These are phyloP conservation scores for Heliconius cydno DNA, from an alignment of 2,888 invertebrate species.

Conservation along the genomic window DNA sequence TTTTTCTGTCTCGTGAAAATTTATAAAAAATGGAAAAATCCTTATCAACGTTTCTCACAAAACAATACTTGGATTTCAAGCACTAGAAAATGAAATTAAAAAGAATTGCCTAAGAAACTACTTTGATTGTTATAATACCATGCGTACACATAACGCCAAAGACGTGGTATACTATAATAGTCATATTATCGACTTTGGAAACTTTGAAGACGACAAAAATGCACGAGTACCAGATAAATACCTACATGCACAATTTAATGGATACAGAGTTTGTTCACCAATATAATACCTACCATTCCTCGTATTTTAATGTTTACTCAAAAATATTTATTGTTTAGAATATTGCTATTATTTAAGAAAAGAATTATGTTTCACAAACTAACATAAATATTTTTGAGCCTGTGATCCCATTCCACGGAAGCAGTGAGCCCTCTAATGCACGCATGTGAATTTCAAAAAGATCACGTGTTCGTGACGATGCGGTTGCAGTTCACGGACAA, in stretches of 20 bases:
- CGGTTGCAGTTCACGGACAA: slow-evolving; percentile 65
- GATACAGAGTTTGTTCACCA: slow-evolving; percentile 59
- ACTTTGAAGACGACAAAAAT: slow-evolving; percentile 46
- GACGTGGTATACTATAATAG: slow-evolving; percentile 33
- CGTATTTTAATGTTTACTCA: slow-evolving; percentile 53
- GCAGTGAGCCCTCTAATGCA: slow-evolving; percentile 79
- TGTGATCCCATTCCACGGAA: slow-evolving; percentile 77
- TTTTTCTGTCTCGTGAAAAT: neutral
- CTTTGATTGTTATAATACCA: slow-evolving; percentile 42
- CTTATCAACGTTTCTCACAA: slow-evolving; percentile 2
- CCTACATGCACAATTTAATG: slow-evolving; percentile 76
- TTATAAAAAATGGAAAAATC: neutral
- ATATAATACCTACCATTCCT: slow-evolving; percentile 59
- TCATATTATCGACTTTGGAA: slow-evolving; percentile 23
- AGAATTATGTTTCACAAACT: neutral
- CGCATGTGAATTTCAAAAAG: slow-evolving; percentile 69
- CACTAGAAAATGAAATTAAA: slow-evolving; percentile 41
- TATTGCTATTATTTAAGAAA: neutral
- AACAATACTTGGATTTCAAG: slow-evolving; percentile 36
- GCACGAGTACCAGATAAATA: slow-evolving; percentile 53
- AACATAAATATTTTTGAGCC: slow-evolving; percentile 66
- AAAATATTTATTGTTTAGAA: slow-evolving; percentile 60
- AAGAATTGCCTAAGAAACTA: slow-evolving; percentile 40
- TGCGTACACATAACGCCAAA: slow-evolving; percentile 45
- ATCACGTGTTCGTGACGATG: slow-evolving; percentile 73